A percentile compares a stretch with the other conserved stretches of the same genome.
Evolutionary conservation across 1,140 invertebrate genomes (phyloP).

Genomic region (Dreissena polymorpha): DNA sequence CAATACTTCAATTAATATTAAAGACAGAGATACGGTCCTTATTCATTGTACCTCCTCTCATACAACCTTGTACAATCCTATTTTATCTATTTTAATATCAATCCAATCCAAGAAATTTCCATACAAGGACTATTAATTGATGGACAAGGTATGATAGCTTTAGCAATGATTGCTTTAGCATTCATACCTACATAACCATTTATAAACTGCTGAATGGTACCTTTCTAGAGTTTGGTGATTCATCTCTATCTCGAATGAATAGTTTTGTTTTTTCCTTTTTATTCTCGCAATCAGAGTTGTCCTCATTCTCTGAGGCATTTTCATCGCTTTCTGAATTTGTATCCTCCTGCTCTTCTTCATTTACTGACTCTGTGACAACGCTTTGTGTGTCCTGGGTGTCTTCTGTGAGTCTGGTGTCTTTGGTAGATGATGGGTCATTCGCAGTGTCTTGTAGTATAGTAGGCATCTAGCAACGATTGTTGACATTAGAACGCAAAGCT

Average conservation of each 20-base stretch:
- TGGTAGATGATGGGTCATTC: background rate
- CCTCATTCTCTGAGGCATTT: conserved; percentile 76
- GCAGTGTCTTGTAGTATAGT: background rate
- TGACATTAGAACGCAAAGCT: too few relatives aligned
- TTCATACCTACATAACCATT: background rate
- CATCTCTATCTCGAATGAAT: conserved; percentile 88
- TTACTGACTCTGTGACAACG: conserved; percentile 82
- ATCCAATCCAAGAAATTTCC: background rate
- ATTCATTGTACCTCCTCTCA: too few relatives aligned
- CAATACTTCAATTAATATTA: too few relatives aligned
- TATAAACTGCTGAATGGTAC: conserved; percentile 77
- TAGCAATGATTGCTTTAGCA: background rate
- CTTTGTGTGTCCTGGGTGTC: background rate
- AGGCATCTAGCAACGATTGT: background rate
- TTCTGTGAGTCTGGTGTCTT: background rate
- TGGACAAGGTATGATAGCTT: background rate
- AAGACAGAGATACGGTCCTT: too few relatives aligned
- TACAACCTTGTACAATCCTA: background rate
- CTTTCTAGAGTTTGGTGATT: conserved; percentile 93
- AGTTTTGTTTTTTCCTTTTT: conserved; percentile 81
- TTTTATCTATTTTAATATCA: background rate
- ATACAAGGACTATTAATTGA: too few relatives aligned
- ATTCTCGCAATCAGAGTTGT: conserved; percentile 76
- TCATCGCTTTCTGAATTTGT: conserved; percentile 12
- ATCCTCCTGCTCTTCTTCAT: conserved; percentile 80